phyloP scores from a whole-genome alignment of 1,140 invertebrate genomes.

The Drosophila biarmipes region DNA sequence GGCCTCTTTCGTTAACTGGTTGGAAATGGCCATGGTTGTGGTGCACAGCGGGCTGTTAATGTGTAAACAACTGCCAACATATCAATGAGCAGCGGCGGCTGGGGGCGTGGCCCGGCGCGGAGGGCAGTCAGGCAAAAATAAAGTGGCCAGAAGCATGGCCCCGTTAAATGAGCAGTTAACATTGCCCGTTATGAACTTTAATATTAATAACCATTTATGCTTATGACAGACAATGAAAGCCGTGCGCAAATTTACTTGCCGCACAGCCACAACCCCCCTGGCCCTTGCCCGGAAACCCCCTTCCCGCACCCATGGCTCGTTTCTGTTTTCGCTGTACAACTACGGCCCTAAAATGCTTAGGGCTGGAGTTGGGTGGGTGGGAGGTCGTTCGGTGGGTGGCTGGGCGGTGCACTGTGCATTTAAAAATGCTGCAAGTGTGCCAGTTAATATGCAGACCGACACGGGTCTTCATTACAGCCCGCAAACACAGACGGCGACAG shows the following conservation, averaged over 20 bases:
- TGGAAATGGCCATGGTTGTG: conserved; percentile 38
- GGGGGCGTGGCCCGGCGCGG: background rate
- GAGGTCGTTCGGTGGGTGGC: too few species aligned
- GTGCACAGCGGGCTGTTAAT: conserved; percentile 55
- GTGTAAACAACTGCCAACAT: conserved; percentile 59
- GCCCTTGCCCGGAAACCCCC: background rate
- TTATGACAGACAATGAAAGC: conserved; percentile 75
- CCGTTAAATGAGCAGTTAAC: conserved; percentile 63
- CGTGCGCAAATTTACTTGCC: conserved; percentile 23
- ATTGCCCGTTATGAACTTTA: conserved; percentile 68
- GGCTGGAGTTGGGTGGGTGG: conserved; percentile 4
- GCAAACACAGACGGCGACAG: conserved; percentile 28
- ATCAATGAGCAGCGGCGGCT: conserved; percentile 43
- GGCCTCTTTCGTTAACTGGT: conserved; percentile 68
- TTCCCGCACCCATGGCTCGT: background rate
- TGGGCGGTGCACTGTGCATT: conserved; percentile 49
- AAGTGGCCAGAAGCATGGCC: conserved; percentile 59
- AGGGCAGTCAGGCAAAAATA: conserved; percentile 41
- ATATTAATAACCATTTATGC: conserved; percentile 80
- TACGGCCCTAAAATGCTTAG: conserved; percentile 75
- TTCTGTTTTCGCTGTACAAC: conserved; percentile 68
- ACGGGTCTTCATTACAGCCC: conserved; percentile 70
- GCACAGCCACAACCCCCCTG: background rate
- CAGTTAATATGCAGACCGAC: conserved; percentile 78
- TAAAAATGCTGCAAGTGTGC: conserved; percentile 67